Percentiles rank a stretch among this genome's conserved stretches.
phyloP scores from a whole-genome alignment of 2,797 vertebrate genomes.

The Carduelis carduelis region DNA sequence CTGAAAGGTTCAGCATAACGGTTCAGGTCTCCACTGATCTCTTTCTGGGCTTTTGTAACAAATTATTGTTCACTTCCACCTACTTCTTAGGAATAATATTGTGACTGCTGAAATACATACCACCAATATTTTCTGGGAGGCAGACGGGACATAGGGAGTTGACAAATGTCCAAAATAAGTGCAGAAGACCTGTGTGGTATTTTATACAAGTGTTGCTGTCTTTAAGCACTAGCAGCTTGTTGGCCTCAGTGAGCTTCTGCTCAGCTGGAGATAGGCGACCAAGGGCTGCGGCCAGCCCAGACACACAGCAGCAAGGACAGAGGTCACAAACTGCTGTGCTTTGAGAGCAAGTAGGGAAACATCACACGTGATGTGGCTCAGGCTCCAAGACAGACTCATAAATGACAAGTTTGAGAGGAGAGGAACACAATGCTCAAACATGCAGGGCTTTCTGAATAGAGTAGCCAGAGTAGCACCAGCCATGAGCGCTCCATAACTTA shows the following conservation, averaged over 20 bases:
- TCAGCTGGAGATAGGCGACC: background rate
- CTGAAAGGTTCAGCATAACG: background rate
- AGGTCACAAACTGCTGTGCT: background rate
- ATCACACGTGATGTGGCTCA: background rate
- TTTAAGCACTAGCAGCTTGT: background rate
- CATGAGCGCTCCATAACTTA: rapidly evolving
- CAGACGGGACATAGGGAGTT: background rate
- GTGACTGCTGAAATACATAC: background rate
- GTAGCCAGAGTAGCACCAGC: background rate
- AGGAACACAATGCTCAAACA: background rate
- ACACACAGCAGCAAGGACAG: rapidly evolving
- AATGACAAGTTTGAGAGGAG: background rate
- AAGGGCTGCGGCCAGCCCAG: background rate
- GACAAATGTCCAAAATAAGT: background rate
- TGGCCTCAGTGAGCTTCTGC: background rate
- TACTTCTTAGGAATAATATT: background rate
- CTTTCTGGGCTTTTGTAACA: background rate
- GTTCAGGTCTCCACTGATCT: background rate
- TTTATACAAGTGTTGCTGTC: background rate
- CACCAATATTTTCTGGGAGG: background rate
- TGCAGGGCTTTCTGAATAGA: background rate
- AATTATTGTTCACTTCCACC: background rate
- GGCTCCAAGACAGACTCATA: background rate
- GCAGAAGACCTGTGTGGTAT: background rate
- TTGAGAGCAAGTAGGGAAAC: background rate